Evolutionary conservation across 2,797 vertebrate species (phyloP), one percentile per base, ranked within the genome.

Genomic region (Manis crassicaudata): DNA sequence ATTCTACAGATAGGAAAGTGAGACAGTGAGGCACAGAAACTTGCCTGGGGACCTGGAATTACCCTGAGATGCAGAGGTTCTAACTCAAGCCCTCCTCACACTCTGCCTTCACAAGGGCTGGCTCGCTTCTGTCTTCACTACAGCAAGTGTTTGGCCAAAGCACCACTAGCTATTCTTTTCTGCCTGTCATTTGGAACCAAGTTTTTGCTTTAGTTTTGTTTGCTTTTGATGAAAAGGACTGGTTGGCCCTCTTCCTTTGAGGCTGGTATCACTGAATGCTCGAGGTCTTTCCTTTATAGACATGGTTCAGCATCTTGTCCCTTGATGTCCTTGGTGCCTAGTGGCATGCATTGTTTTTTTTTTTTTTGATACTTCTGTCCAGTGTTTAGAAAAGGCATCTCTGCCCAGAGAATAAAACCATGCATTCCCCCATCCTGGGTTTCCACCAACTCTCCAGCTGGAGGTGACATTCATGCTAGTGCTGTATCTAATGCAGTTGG

Each of bases 381-480:
- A 27, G 20, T 35, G 32, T 76, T 86, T 37, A 37, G 65, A 46
- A 7, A 70, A n/a, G 20, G 8, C 35, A 11, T 32, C 29, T 87
- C 35, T 32, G 25, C 40, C 25, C n/a, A 12, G 10, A 37, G 43
- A 73, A 63, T 65, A 83, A 35, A 65, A 18, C 70, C 56, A 3
- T 8, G 27, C 16, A 1, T 54, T 94, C 10, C 80, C 46, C 32
- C 7, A 32, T 10, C 23, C 67, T n/a, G 54, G 46, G 54, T 14
- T 70, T 56, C 77, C 5, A 52, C 60, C 83, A 72, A 1, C 17
- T n/a, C 12, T 35, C 14, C 4, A 11, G 35, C 65, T 21, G 46
- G 56, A 46, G 32, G 29, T 52, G 5, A 52, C 0, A 0, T 35
- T 40, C 11, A 11, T 16, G 2, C 25, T 17, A 21, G 18, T 10